Conservation (phyloP, 1,140 invertebrate species). For the Chlorops oryzae region DNA sequence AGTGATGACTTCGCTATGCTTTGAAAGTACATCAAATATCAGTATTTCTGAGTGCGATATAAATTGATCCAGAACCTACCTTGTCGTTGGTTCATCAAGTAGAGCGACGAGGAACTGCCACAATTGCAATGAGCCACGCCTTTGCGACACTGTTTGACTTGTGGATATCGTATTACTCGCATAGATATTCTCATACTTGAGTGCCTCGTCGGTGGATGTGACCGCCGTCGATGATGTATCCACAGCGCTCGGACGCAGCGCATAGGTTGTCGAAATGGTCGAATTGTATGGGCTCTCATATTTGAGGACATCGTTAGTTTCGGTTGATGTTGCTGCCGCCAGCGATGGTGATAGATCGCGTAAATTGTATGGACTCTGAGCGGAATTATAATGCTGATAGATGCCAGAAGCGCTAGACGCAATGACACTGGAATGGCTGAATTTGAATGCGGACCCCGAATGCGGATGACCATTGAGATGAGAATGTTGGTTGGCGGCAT, state of each 20-base stretch:
- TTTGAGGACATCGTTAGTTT: conserved; percentile 30
- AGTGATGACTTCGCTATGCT: too few relatives aligned
- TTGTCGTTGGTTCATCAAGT: conserved; percentile 69
- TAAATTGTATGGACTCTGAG: not conserved
- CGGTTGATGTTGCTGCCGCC: conserved; percentile 6
- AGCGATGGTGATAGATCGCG: not conserved
- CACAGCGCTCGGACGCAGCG: conserved; percentile 29
- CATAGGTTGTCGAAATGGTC: conserved; percentile 39
- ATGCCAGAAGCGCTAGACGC: conserved; percentile 26
- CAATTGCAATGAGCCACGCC: conserved; percentile 80
- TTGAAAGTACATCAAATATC: too few relatives aligned
- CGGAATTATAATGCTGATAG: conserved; percentile 13
- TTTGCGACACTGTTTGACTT: conserved; percentile 40
- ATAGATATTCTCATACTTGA: conserved; percentile 38
- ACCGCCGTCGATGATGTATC: conserved; percentile 36
- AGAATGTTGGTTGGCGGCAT: too few relatives aligned
- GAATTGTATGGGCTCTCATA: conserved; percentile 42
- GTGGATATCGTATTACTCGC: conserved; percentile 38
- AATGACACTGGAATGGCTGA: conserved; percentile 36
- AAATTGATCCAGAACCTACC: conserved; percentile 17
- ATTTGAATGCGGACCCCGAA: conserved; percentile 27
- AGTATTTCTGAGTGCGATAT: too few relatives aligned
- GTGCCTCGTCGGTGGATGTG: conserved; percentile 32
- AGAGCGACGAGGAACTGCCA: conserved; percentile 92
- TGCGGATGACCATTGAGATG: conserved; percentile 4